Percentiles rank a stretch among this genome's conserved stretches.
Conservation (phyloP, 2,888 invertebrate genomes). For the Andrena camellia region DNA sequence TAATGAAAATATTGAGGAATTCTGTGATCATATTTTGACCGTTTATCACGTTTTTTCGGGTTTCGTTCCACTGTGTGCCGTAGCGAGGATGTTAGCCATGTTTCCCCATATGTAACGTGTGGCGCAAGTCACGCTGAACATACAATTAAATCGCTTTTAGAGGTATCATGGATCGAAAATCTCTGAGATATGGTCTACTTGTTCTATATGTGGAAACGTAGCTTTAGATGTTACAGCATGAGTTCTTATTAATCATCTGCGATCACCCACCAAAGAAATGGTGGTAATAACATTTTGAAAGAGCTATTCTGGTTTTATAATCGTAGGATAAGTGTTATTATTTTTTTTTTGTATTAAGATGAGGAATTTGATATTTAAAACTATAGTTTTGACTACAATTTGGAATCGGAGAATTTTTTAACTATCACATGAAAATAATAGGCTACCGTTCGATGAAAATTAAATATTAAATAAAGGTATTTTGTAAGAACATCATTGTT, state of each 20-base stretch:
- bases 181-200: background rate
- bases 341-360: no score
- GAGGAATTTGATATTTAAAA: no score
- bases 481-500: conserved; percentile 11
- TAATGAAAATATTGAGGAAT: background rate
- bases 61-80: conserved; percentile 55
- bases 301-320: no score
- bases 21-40: conserved; percentile 11
- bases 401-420: no score
- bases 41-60: conserved; percentile 35
- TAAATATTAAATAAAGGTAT: no score
- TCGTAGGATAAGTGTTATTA: no score
- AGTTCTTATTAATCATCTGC: background rate
- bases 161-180: background rate
- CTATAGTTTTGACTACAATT: no score
- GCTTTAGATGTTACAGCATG: background rate
- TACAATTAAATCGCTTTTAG: background rate
- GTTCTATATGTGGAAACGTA: background rate
- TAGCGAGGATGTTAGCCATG: conserved; percentile 57
- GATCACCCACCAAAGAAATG: background rate
- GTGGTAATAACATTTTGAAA: background rate
- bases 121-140: background rate
- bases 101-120: background rate
- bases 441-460: no score
- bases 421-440: no score